phyloP scores from a whole-genome alignment of 2,888 invertebrate genomes.

The Caenorhabditis sp. region DNA sequence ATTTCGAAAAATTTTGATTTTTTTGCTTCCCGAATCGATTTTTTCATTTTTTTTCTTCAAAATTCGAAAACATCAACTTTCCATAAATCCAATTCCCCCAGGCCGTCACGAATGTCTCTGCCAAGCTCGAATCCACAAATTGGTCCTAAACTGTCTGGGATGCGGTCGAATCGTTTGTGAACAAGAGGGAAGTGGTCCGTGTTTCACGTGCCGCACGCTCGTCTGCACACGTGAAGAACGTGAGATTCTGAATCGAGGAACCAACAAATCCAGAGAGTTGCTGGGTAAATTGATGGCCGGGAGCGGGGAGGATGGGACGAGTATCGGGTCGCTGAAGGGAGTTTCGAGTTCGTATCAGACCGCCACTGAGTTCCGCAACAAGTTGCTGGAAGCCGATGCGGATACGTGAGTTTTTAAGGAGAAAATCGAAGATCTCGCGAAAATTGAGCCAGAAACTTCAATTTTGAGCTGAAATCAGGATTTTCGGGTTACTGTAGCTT shows the following conservation, averaged over 20 bases:
- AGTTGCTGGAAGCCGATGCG: constrained; percentile 73
- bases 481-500: too few species aligned
- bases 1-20: too few species aligned
- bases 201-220: constrained; percentile 92
- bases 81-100: too few species aligned
- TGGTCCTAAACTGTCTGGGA: constrained; percentile 93
- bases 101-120: constrained; percentile 92
- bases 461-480: too few species aligned
- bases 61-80: too few species aligned
- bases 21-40: neutral
- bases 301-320: neutral
- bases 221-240: constrained; percentile 86
- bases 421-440: too few species aligned
- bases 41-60: too few species aligned
- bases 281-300: constrained; percentile 85
- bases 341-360: constrained; percentile 44
- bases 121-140: constrained; percentile 92
- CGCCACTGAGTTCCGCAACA: constrained; percentile 73
- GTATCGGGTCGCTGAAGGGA: constrained; percentile 29
- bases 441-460: neutral
- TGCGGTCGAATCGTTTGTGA: constrained; percentile 96
- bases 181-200: constrained; percentile 95
- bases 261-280: constrained; percentile 69
- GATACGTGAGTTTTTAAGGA: constrained; percentile 66
- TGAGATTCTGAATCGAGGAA: constrained; percentile 74